Evolutionary conservation across 2,113 vertebrate genomes (phyloP).

Genomic region (Verasper variegatus): DNA sequence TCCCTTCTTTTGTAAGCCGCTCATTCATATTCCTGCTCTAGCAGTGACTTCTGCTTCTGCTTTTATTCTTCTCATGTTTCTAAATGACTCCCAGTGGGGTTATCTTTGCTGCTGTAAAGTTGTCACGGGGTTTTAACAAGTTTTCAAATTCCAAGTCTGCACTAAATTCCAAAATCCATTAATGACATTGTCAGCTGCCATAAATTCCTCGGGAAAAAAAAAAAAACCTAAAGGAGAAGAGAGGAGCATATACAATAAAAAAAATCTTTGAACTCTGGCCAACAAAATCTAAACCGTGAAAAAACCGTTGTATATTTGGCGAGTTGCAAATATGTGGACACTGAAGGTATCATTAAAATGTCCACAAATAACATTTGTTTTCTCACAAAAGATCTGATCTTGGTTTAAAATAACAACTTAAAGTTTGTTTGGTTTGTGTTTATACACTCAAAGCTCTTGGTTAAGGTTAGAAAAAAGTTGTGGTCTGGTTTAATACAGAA

Average conservation of each 20-base stretch:
- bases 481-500: neutral
- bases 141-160: conserved; percentile 28
- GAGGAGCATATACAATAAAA: too few relatives aligned
- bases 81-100: conserved; percentile 44
- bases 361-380: neutral
- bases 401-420: neutral
- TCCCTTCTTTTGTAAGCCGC: neutral
- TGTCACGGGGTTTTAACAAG: conserved; percentile 52
- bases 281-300: neutral
- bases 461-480: neutral
- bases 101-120: conserved; percentile 41
- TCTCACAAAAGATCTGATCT: too few relatives aligned
- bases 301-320: too few relatives aligned
- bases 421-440: neutral
- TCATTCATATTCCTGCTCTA: conserved; percentile 18
- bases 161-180: conserved; percentile 18
- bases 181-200: conserved; percentile 21
- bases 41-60: conserved; percentile 4
- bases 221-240: neutral
- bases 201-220: conserved; percentile 5
- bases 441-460: neutral
- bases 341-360: neutral
- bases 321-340: too few relatives aligned
- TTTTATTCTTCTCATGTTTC: conserved; percentile 50
- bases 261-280: too few relatives aligned